phyloP scores from a whole-genome alignment of 2,888 invertebrate genomes.

The Apotomis turbidana region DNA sequence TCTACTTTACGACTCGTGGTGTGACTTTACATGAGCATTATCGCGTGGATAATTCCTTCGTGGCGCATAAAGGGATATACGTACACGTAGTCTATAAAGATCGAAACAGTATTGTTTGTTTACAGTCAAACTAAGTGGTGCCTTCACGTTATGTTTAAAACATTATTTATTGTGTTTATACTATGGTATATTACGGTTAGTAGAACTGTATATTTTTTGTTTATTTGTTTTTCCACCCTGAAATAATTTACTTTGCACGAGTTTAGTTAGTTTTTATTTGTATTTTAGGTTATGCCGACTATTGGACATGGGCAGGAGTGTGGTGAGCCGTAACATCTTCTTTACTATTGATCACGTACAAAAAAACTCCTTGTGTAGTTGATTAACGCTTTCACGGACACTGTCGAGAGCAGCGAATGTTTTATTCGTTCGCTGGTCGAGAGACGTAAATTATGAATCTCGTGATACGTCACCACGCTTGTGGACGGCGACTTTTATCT shows the following conservation, averaged over 20 bases:
- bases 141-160: conserved; percentile 41
- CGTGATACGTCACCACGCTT: no score
- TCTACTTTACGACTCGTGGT: conserved; percentile 51
- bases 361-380: no score
- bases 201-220: conserved; percentile 38
- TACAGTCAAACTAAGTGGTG: conserved; percentile 53
- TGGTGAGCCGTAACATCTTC: conserved; percentile 55
- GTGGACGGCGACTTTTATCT: no score
- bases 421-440: no score
- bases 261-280: not conserved
- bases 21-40: conserved; percentile 67
- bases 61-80: conserved; percentile 56
- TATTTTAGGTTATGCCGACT: conserved; percentile 60
- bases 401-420: no score
- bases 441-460: no score
- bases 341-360: not conserved
- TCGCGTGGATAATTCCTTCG: conserved; percentile 72
- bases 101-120: conserved; percentile 56
- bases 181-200: conserved; percentile 59
- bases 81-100: conserved; percentile 49
- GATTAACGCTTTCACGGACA: no score
- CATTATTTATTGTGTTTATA: conserved; percentile 31
- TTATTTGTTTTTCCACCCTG: not conserved
- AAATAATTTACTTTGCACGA: not conserved
- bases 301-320: conserved; percentile 50